A percentile compares a stretch with the other conserved stretches of the same genome.
Evolutionary conservation across 2,797 vertebrate species (phyloP).

Genomic region (Caiman crocodilus): DNA sequence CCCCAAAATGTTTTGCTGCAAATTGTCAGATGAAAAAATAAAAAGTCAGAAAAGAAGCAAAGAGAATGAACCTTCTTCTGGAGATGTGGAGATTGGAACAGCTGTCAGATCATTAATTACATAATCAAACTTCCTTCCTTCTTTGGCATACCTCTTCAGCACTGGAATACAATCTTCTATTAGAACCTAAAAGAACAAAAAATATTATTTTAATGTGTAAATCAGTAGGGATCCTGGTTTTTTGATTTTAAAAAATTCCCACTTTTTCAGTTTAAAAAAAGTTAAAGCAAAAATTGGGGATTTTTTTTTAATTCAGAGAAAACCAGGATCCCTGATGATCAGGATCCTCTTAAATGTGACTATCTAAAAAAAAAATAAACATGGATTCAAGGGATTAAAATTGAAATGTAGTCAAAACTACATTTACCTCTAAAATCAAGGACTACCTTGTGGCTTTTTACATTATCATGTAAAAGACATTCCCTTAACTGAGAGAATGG

Average conservation of each 20-base stretch:
- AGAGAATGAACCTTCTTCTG: slow-evolving; percentile 91
- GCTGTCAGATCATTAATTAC: slow-evolving; percentile 99
- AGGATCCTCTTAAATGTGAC: not conserved
- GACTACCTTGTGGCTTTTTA: not conserved
- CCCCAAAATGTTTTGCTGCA: not conserved
- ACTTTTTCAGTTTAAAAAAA: no score
- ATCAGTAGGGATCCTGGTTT: not conserved
- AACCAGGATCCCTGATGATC: no score
- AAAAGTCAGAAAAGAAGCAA: not conserved
- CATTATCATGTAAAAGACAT: not conserved
- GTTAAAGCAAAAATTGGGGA: no score
- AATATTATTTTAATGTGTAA: slow-evolving; percentile 23
- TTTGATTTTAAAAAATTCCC: no score
- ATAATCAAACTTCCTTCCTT: slow-evolving; percentile 96
- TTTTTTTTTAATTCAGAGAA: no score
- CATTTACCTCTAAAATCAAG: rapidly evolving
- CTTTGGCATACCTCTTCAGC: slow-evolving; percentile 95
- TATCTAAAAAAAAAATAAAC: not conserved
- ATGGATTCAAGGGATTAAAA: not conserved
- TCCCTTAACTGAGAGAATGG: not conserved
- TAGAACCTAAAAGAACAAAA: slow-evolving; percentile 86
- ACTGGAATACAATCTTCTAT: slow-evolving; percentile 98
- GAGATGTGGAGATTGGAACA: slow-evolving; percentile 96
- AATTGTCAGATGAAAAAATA: not conserved
- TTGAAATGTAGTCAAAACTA: not conserved